Evolutionary conservation across 2,888 invertebrate genomes (phyloP).

Genomic region (Dolomedes plantarius): DNA sequence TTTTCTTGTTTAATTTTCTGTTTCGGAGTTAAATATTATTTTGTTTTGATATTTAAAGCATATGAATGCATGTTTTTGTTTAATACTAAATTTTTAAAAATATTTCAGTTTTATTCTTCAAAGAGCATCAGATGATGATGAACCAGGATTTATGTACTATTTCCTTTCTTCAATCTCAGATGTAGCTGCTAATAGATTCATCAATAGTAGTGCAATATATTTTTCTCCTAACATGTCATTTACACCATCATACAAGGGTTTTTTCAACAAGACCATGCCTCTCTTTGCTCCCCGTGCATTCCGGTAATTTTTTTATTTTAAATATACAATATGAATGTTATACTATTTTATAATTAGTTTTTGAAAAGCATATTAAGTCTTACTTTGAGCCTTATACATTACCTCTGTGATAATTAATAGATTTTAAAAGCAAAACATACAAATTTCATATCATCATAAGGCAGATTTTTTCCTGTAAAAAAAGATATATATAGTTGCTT

Average conservation of each 20-base stretch:
- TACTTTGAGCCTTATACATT: too few species aligned
- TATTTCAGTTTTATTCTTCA: slow-evolving; percentile 88
- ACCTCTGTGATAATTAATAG: background rate
- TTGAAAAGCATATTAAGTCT: background rate
- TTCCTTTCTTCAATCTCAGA: slow-evolving; percentile 96
- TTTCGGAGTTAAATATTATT: too few species aligned
- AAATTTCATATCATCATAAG: too few species aligned
- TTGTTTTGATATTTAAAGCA: too few species aligned
- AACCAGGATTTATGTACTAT: slow-evolving; percentile 99
- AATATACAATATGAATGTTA: background rate
- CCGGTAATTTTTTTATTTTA: slow-evolving; percentile 78
- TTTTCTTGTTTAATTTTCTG: too few species aligned
- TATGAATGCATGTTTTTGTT: too few species aligned
- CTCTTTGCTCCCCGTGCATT: slow-evolving; percentile 95
- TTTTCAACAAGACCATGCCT: slow-evolving; percentile 96
- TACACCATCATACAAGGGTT: slow-evolving; percentile 93
- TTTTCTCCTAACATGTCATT: slow-evolving; percentile 96
- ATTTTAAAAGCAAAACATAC: background rate
- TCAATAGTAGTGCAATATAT: slow-evolving; percentile 94
- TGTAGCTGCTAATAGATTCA: slow-evolving; percentile 92
- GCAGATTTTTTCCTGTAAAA: too few species aligned
- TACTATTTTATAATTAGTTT: background rate
- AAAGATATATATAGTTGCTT: too few species aligned
- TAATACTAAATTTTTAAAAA: too few species aligned
- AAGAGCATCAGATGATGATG: slow-evolving; percentile 92